Base-by-base conservation (phyloP, 2,113 vertebrate genomes). In the Taxidea taxus region DNA sequence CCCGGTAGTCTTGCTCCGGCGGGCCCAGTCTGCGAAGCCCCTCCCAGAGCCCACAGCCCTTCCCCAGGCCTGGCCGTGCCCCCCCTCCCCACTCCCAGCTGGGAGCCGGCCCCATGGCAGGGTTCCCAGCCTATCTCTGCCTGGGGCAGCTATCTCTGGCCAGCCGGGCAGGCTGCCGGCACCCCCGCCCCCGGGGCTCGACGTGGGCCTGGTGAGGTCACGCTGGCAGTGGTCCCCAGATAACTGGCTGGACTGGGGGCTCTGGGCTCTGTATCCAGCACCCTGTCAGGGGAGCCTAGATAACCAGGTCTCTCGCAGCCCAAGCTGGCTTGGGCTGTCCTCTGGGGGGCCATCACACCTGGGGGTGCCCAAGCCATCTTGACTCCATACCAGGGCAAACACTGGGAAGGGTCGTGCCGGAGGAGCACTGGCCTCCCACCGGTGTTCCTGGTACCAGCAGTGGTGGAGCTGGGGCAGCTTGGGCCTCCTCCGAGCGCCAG, bases 371-470 rank as follows among this genome's bases (percentile, higher is more conserved):
- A 25, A 25, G 72, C 6, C 25, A 29, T 75, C 39, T 27, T 42
- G 70, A 47, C 21, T 21, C 23, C 21, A 29, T 2, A 31, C 14
- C 6, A 11, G 44, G 42, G 31, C 47, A 15, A 2, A 54, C 44
- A 4, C 6, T 0, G 8, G 37, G 56, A 66, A 7, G 34, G 27
- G 18, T 20, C 42, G 23, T 11, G 18, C 12, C 7, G 10, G n/a
- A 34, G 49, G 20, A 23, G 12, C 11, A 4, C 14, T 7, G 8
- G 66, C 3, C 6, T 31, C 6, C 62, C 31, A 34, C 13, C 13
- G 13, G 47, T 27, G 10, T 16, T 13, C 3, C 90, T 56, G 13
- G 0, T 2, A 5, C 0, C 0, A 4, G 7, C n/a, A 0, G 25
- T 44, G 12, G 31, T 0, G 39, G 5, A 4, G 8, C 6, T 2